phyloP scores from a whole-genome alignment of 2,888 invertebrate genomes.

The Scrobipalpa atriplicella region DNA sequence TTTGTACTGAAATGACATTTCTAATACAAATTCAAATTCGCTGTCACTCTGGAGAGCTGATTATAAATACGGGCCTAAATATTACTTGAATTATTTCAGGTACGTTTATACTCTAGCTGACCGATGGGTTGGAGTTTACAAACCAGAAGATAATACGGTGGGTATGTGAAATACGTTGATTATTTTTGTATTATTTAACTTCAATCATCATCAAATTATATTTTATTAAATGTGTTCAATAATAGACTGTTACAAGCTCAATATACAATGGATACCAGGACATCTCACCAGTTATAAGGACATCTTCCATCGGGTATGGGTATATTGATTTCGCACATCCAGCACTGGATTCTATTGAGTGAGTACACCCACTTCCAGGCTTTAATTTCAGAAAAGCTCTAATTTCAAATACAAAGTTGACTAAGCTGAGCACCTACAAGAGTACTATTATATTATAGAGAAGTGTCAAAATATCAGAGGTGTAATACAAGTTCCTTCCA shows the following conservation, averaged over 20 bases:
- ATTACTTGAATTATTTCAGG: slow-evolving; percentile 43
- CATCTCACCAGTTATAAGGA: slow-evolving; percentile 53
- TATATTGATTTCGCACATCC: slow-evolving; percentile 47
- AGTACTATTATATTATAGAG: no score
- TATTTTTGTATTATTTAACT: not conserved
- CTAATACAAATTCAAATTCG: no score
- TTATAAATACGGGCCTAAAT: not conserved
- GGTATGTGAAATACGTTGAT: slow-evolving; percentile 40
- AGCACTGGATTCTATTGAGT: slow-evolving; percentile 57
- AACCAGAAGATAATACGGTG: slow-evolving; percentile 52
- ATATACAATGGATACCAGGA: slow-evolving; percentile 60
- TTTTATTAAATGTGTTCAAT: slow-evolving; percentile 27
- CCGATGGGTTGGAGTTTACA: slow-evolving; percentile 55
- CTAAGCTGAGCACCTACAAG: no score
- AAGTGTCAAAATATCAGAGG: no score
- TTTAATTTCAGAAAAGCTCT: not conserved
- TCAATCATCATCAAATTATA: not conserved
- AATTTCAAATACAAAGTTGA: not conserved
- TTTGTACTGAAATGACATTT: no score
- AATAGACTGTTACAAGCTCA: slow-evolving; percentile 51
- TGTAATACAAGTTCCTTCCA: no score
- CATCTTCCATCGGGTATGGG: slow-evolving; percentile 33
- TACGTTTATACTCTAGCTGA: slow-evolving; percentile 54
- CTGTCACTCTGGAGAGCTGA: no score
- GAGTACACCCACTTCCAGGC: slow-evolving; percentile 39